These are phyloP conservation scores for Drosophila demipolita DNA, from an alignment of 2,888 invertebrate genomes.

Conservation along the genomic window DNA sequence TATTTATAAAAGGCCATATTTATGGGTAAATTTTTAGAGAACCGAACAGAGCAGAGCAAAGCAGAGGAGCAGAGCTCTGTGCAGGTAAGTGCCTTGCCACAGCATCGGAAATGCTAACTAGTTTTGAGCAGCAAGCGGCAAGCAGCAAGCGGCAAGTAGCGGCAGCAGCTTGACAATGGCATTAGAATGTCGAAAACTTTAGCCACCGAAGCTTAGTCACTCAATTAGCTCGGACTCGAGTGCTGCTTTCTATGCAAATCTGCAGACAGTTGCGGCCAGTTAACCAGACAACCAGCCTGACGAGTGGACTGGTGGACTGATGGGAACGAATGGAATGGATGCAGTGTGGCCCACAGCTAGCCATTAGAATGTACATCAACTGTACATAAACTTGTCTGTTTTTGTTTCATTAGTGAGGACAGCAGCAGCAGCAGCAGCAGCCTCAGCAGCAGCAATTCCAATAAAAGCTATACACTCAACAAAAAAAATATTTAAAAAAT, in stretches of 20 bases:
- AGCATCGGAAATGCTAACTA: constrained; percentile 76
- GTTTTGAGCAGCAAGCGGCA: constrained; percentile 43
- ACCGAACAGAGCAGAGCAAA: constrained; percentile 24
- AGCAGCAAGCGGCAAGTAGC: constrained; percentile 42
- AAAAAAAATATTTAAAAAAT: not conserved
- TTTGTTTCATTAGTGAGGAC: constrained; percentile 75
- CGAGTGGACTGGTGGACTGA: not conserved
- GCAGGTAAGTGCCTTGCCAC: constrained; percentile 49
- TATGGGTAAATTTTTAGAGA: constrained; percentile 53
- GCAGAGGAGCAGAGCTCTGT: constrained; percentile 17
- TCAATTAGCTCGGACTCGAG: constrained; percentile 68
- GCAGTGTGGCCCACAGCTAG: constrained; percentile 10
- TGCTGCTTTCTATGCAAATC: constrained; percentile 76
- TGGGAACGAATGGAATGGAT: not conserved
- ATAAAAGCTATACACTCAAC: not conserved
- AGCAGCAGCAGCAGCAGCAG: constrained; percentile 27
- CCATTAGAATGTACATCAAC: constrained; percentile 80
- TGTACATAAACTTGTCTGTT: constrained; percentile 80
- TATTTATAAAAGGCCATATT: constrained; percentile 79
- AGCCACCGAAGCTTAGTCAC: constrained; percentile 71
- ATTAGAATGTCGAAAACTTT: constrained; percentile 79
- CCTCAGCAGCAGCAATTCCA: constrained; percentile 8
- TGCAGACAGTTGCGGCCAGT: constrained; percentile 46
- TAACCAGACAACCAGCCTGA: constrained; percentile 18
- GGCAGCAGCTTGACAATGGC: constrained; percentile 77